Evolutionary conservation across 1,140 invertebrate genomes (phyloP).

Genomic region (Homarus americanus): DNA sequence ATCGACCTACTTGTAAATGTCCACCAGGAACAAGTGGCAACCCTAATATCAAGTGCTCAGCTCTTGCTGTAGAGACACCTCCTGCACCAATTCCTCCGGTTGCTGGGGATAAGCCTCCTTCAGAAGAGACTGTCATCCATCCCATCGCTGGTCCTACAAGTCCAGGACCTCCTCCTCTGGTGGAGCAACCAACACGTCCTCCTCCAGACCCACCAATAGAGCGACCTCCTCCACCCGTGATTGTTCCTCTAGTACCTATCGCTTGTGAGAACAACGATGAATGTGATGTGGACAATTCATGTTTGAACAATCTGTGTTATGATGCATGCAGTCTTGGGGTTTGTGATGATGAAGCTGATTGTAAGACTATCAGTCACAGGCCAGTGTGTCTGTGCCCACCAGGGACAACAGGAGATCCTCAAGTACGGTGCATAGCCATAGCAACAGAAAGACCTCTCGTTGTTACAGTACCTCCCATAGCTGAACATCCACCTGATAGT

Average conservation of each 20-base stretch:
- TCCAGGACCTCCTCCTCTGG: constrained; percentile 41
- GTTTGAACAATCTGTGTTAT: constrained; percentile 68
- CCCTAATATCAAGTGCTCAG: constrained; percentile 74
- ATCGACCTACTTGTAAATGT: too few species aligned
- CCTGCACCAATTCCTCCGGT: constrained; percentile 16
- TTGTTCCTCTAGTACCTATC: constrained; percentile 50
- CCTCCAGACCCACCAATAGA: neutral
- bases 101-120: neutral
- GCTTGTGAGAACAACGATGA: constrained; percentile 72
- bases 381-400: constrained; percentile 85
- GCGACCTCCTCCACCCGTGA: constrained; percentile 46
- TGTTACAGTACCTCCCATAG: constrained; percentile 27
- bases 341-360: constrained; percentile 74
- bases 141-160: constrained; percentile 70
- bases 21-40: too few species aligned
- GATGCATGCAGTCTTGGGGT: constrained; percentile 77
- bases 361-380: constrained; percentile 84
- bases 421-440: constrained; percentile 45
- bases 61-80: constrained; percentile 50
- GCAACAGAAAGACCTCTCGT: constrained; percentile 26
- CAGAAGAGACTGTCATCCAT: neutral
- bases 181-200: neutral
- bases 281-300: constrained; percentile 65
- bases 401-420: constrained; percentile 72
- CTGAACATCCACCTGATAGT: constrained; percentile 17